Percentiles rank a stretch among this genome's conserved stretches.
Conservation (phyloP, 2,888 invertebrate species). For the Chrysodeixis includens region DNA sequence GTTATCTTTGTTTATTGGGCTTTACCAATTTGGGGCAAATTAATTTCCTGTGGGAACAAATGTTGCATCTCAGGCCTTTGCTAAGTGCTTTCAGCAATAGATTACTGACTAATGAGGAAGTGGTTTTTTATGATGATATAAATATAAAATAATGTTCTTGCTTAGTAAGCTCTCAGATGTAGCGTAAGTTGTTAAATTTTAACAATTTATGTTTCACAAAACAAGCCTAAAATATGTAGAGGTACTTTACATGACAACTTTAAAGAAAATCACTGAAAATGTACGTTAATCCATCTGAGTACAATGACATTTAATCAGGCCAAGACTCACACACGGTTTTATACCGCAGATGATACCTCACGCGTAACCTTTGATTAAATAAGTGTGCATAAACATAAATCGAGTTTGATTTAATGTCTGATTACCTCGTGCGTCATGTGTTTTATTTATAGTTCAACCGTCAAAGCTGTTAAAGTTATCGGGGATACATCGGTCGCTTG, state of each 20-base stretch:
- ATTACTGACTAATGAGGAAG: not conserved
- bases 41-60: constrained; percentile 77
- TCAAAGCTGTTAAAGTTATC: constrained; percentile 65
- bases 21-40: constrained; percentile 66
- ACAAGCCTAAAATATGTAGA: too few relatives aligned
- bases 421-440: constrained; percentile 52
- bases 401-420: constrained; percentile 39
- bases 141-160: too few relatives aligned
- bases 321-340: not conserved
- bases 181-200: too few relatives aligned
- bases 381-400: constrained; percentile 22
- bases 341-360: not conserved
- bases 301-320: constrained; percentile 1
- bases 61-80: constrained; percentile 15
- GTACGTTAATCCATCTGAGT: not conserved
- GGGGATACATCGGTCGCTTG: constrained; percentile 57
- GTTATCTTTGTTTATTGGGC: constrained; percentile 76
- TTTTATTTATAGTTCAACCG: constrained; percentile 55
- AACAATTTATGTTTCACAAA: too few relatives aligned
- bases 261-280: not conserved
- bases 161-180: too few relatives aligned
- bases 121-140: too few relatives aligned
- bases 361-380: constrained; percentile 29
- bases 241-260: too few relatives aligned
- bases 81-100: constrained; percentile 10